Evolutionary conservation across 2,797 vertebrate species (phyloP), one percentile per base, ranked within the genome.

Genomic region (Acridotheres tristis): DNA sequence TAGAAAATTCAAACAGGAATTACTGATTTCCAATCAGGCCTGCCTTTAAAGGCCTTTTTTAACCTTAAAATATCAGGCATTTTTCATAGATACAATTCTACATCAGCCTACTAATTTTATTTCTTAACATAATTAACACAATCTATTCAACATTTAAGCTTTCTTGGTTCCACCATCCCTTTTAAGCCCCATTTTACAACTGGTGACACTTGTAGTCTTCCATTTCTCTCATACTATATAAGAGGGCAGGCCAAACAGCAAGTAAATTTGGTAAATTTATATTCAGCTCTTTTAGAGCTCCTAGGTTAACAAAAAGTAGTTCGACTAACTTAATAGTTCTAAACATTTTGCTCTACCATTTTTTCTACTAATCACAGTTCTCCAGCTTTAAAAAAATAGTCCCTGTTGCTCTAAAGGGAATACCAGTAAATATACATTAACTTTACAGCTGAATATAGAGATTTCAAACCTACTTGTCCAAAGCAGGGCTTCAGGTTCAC

Each of bases 211-310:
- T 78, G 6, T 3, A 48, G 43, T 23, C 51, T 66, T 81, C 26
- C 30, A 61, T 65, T 78, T 78, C 71, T 71, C 50, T 68, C 13
- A 53, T 3, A 23, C 3, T 11, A 13, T 3, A 5, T 0, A 0
- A 81, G 65, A 83, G 1, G 13, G 17, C 10, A 71, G n/a, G 22
- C 26, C 74, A 42, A 42, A 88, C 20, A 68, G 53, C 4, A 54
- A 75, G 17, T 6, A 67, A 63, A 34, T 27, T 66, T 15, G 7
- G 16, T 45, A 68, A 63, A 68, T 40, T 61, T 55, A 66, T 8
- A 48, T 2, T 57, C 57, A 13, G 32, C 18, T 67, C n/a, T 71
- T 80, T 54, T 18, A 51, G 21, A 88, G 32, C 8, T 88, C n/a
- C 53, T 25, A 3, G 9, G 13, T 71, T 40, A 88, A 73, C 13